These are phyloP conservation scores for Penaeus monodon DNA, from an alignment of 2,888 invertebrate genomes.

Conservation along the genomic window DNA sequence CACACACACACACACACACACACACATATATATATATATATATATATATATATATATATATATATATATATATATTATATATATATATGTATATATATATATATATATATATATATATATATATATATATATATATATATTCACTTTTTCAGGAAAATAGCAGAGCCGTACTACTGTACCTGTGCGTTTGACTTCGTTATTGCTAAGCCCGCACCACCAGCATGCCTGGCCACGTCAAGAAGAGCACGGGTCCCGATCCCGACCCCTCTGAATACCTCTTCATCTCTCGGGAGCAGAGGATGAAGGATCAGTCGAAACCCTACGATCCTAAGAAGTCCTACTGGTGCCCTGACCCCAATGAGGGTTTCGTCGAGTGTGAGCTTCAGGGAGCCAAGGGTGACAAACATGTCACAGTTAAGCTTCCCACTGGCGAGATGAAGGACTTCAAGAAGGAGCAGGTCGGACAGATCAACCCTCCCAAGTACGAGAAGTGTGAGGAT, in stretches of 20 bases:
- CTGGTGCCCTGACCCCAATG: slow-evolving; percentile 99
- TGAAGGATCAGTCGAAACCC: slow-evolving; percentile 97
- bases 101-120: no score
- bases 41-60: no score
- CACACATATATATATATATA: no score
- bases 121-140: no score
- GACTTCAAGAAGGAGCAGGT: no score
- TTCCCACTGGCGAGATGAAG: slow-evolving; percentile 75
- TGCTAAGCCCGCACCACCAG: slow-evolving; percentile 14
- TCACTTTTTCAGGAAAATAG: slow-evolving; percentile 29
- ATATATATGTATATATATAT: no score
- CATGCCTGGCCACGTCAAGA: slow-evolving; percentile 54
- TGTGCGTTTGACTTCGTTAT: slow-evolving; percentile 45
- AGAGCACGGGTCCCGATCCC: slow-evolving; percentile 53
- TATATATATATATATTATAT: no score
- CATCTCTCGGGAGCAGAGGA: slow-evolving; percentile 94
- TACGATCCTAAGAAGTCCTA: slow-evolving; percentile 99
- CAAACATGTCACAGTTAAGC: slow-evolving; percentile 89
- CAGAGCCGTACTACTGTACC: slow-evolving; percentile 52
- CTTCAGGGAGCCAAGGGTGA: slow-evolving; percentile 99
- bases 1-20: no score
- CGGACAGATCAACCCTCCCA: no score
- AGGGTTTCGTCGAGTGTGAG: slow-evolving; percentile 96
- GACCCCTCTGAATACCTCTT: slow-evolving; percentile 72
- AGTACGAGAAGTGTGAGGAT: no score